Evolutionary conservation across 1,140 invertebrate genomes (phyloP).

Genomic region (Pogonomyrmex californicus): DNA sequence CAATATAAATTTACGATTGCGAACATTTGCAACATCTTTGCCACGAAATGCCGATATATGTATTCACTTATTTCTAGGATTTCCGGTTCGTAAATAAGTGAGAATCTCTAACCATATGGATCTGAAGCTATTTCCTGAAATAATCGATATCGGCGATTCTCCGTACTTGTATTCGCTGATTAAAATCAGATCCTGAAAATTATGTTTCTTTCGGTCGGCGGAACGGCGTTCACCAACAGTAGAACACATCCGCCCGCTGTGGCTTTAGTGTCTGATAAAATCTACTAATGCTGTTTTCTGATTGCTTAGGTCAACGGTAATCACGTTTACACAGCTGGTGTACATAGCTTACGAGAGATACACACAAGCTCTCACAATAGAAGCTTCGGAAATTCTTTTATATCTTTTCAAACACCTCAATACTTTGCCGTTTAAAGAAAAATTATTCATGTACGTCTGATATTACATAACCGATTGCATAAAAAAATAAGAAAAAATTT

Average conservation of each 20-base stretch:
- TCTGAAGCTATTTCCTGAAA: not conserved
- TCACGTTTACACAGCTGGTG: slow-evolving; percentile 17
- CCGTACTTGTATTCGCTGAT: not conserved
- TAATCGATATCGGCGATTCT: slow-evolving; percentile 31
- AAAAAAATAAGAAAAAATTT: not conserved
- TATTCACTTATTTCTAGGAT: not conserved
- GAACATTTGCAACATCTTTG: not conserved
- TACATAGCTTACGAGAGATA: not conserved
- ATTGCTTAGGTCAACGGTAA: slow-evolving; percentile 1
- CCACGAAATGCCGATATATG: not conserved
- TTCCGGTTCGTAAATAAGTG: slow-evolving; percentile 11
- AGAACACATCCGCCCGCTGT: not conserved
- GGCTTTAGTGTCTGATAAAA: not conserved
- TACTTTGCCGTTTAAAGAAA: not conserved
- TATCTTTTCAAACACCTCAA: not conserved
- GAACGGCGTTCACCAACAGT: not conserved
- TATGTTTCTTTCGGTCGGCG: not conserved
- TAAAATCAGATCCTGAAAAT: slow-evolving; percentile 26
- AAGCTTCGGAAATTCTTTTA: not conserved
- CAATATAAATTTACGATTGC: not conserved
- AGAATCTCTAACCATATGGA: not conserved
- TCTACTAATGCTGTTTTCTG: slow-evolving; percentile 42
- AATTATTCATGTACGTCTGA: not conserved
- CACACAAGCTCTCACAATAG: not conserved
- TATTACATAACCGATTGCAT: not conserved